Percentiles rank a stretch among this genome's conserved stretches.
These are phyloP conservation scores for Crypturellus undulatus DNA, from an alignment of 2,113 vertebrate genomes.

Conservation along the genomic window DNA sequence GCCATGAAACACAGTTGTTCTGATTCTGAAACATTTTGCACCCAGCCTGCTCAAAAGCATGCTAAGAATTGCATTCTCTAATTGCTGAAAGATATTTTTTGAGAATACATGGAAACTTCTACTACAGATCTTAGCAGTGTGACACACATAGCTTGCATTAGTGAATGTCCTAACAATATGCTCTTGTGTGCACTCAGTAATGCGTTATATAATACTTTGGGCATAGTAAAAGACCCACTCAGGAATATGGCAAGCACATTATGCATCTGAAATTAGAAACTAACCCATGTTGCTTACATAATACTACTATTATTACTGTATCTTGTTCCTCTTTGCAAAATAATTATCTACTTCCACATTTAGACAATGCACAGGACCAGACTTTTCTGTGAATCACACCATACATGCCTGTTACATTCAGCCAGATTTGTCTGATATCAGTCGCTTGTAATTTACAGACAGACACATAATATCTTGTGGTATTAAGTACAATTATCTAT, in stretches of 20 bases:
- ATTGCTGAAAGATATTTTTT: not conserved
- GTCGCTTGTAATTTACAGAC: not conserved
- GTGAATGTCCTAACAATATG: not conserved
- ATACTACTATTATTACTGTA: not conserved
- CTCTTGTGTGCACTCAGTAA: slow-evolving; percentile 18
- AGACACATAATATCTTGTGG: not conserved
- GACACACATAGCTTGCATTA: not conserved
- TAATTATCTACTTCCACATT: not conserved
- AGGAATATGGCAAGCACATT: not conserved
- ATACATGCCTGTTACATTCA: not conserved
- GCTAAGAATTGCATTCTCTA: not conserved
- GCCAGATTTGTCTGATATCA: not conserved
- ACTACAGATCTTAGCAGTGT: not conserved
- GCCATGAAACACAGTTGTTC: not conserved
- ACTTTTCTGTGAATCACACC: not conserved
- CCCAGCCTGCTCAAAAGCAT: not conserved
- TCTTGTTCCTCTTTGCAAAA: not conserved
- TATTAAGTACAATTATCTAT: slow-evolving; percentile 17
- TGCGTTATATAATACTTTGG: not conserved
- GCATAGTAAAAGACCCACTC: not conserved
- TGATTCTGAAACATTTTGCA: not conserved
- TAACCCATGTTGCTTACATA: not conserved
- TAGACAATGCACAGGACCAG: not conserved
- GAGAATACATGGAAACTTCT: not conserved
- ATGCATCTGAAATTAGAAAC: not conserved